phyloP scores from a whole-genome alignment of 1,140 invertebrate species.

The Caerostris darwini region DNA sequence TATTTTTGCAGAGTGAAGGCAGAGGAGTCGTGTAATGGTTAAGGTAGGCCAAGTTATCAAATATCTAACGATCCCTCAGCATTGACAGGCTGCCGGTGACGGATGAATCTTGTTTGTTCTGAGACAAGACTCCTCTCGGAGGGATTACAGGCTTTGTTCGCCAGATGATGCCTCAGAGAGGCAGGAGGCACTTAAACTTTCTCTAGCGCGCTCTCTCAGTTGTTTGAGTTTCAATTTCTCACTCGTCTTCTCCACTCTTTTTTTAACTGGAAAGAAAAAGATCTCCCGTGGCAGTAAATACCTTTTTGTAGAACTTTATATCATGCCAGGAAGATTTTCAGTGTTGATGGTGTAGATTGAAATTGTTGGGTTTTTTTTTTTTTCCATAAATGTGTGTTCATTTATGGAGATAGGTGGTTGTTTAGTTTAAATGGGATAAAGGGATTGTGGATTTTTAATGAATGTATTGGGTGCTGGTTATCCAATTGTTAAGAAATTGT shows the following conservation, averaged over 20 bases:
- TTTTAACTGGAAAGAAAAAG: not conserved
- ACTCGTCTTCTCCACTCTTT: not conserved
- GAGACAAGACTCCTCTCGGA: slow-evolving; percentile 32
- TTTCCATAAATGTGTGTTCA: too few relatives aligned
- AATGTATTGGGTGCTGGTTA: too few relatives aligned
- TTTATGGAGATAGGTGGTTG: too few relatives aligned
- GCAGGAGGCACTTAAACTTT: not conserved
- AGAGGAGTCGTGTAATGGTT: not conserved
- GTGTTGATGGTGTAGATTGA: too few relatives aligned
- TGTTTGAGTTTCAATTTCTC: slow-evolving; percentile 11
- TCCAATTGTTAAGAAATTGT: too few relatives aligned
- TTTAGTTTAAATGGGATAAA: too few relatives aligned
- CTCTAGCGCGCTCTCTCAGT: not conserved
- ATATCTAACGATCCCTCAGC: not conserved
- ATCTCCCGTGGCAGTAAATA: too few relatives aligned
- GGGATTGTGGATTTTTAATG: too few relatives aligned
- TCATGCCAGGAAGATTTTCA: too few relatives aligned
- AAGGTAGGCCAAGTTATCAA: not conserved
- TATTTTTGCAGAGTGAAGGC: too few relatives aligned
- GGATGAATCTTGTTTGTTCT: slow-evolving; percentile 47
- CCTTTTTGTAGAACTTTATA: too few relatives aligned
- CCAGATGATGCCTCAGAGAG: not conserved
- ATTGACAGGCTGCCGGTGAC: not conserved
- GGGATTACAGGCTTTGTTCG: slow-evolving; percentile 13
- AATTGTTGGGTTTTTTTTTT: too few relatives aligned